Percentiles rank a stretch among this genome's conserved stretches.
These are phyloP conservation scores for Onychomys torridus DNA, from an alignment of 2,797 vertebrate species.

Conservation along the genomic window DNA sequence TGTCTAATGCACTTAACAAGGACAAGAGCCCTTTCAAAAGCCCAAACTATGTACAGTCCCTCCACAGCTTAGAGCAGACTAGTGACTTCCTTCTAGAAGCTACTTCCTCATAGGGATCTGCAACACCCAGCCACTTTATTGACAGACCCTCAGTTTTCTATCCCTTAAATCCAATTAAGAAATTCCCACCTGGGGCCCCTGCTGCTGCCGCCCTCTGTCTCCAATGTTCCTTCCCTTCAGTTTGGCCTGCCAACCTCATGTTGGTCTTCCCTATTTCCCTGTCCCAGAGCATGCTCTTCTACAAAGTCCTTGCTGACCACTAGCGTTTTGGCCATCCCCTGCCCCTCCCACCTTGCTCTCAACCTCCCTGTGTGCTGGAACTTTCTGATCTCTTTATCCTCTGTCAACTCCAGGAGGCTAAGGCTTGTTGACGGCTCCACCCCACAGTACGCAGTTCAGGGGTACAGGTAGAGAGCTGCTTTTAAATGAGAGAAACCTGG, in stretches of 20 bases:
- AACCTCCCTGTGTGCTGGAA: background rate
- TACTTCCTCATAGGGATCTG: background rate
- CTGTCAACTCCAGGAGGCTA: background rate
- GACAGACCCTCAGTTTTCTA: background rate
- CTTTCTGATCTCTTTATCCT: background rate
- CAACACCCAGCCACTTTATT: background rate
- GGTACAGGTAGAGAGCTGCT: background rate
- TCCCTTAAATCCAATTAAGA: background rate
- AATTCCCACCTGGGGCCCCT: background rate
- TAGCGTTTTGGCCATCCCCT: rapidly evolving
- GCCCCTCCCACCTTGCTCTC: background rate
- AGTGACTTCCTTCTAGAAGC: background rate
- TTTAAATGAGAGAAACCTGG: background rate
- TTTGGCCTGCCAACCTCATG: background rate
- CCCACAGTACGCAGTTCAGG: background rate
- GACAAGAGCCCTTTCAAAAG: background rate
- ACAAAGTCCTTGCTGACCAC: background rate
- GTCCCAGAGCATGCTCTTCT: background rate
- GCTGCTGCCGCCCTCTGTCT: background rate
- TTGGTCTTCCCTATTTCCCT: too few species aligned
- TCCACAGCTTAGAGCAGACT: background rate
- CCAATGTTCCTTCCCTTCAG: background rate
- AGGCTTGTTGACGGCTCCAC: background rate
- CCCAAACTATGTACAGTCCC: background rate
- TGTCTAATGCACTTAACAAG: too few species aligned